phyloP scores from a whole-genome alignment of 2,113 vertebrate species.

The Apodemus speciosus region DNA sequence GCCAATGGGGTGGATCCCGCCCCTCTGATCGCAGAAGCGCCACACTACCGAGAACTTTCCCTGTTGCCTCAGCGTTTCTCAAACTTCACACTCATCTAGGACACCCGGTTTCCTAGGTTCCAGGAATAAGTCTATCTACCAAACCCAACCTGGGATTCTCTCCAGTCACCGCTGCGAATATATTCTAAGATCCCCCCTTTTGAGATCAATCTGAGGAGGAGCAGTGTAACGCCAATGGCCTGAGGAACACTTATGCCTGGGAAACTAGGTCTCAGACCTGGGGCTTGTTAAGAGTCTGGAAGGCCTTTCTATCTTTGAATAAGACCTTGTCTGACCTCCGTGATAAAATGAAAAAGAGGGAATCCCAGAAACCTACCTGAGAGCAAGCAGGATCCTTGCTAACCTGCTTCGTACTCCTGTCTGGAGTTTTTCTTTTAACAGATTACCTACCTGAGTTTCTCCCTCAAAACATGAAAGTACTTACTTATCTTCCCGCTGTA shows the following conservation, averaged over 20 bases:
- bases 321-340: background rate
- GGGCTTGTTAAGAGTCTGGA: background rate
- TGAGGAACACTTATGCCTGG: background rate
- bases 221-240: background rate
- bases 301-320: background rate
- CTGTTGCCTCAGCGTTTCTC: constrained; percentile 10
- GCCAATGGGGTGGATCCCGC: background rate
- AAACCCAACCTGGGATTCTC: background rate
- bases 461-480: background rate
- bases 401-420: background rate
- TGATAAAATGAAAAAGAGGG: background rate
- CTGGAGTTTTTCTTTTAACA: background rate
- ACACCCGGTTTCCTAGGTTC: background rate
- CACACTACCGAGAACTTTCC: background rate
- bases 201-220: background rate
- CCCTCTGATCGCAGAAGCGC: background rate
- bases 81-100: constrained; percentile 8
- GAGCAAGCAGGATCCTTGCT: background rate
- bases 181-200: background rate
- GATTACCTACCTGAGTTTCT: constrained; percentile 3
- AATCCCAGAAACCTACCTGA: background rate
- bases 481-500: background rate
- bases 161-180: background rate
- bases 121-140: background rate
- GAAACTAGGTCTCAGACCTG: too few species aligned